These are phyloP conservation scores for Menidia beryllina DNA, from an alignment of 2,113 vertebrate species.

Conservation along the genomic window DNA sequence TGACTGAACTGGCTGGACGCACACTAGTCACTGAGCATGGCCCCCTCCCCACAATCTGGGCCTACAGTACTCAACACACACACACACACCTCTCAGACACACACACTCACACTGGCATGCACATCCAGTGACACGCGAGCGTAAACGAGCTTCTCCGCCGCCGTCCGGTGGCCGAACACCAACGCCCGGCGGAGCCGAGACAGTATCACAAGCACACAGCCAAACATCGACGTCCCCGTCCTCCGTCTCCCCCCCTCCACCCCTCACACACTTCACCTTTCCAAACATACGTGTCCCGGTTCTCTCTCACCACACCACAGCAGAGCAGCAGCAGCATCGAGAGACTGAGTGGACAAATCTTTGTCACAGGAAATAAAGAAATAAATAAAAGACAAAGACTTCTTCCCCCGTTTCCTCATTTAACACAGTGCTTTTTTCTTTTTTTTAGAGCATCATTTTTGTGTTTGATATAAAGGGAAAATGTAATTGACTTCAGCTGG, in stretches of 20 bases:
- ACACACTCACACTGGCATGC: constrained; percentile 70
- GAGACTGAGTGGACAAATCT: constrained; percentile 68
- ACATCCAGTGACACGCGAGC: constrained; percentile 74
- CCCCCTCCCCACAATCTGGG: constrained; percentile 52
- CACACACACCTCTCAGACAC: constrained; percentile 44
- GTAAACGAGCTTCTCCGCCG: constrained; percentile 71
- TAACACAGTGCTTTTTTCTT: constrained; percentile 76
- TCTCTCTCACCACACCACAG: constrained; percentile 65
- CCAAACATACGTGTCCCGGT: constrained; percentile 69
- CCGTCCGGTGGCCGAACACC: constrained; percentile 68
- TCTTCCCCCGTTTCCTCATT: constrained; percentile 51
- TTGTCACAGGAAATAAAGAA: constrained; percentile 62
- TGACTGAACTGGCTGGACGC: constrained; percentile 71
- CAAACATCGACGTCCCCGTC: constrained; percentile 61
- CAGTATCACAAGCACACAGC: constrained; percentile 83
- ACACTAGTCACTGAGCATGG: constrained; percentile 79
- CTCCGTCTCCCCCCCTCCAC: constrained; percentile 18
- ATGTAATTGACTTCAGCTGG: constrained; percentile 44
- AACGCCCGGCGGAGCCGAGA: constrained; percentile 74
- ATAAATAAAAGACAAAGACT: constrained; percentile 44
- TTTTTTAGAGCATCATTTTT: constrained; percentile 76
- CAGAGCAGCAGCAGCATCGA: constrained; percentile 56
- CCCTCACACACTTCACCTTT: constrained; percentile 51
- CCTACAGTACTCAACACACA: constrained; percentile 60
- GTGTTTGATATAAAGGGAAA: constrained; percentile 72